Evolutionary conservation across 2,888 invertebrate genomes (phyloP), one percentile per base, ranked within the genome.

Genomic region (Ectemnius lituratus): DNA sequence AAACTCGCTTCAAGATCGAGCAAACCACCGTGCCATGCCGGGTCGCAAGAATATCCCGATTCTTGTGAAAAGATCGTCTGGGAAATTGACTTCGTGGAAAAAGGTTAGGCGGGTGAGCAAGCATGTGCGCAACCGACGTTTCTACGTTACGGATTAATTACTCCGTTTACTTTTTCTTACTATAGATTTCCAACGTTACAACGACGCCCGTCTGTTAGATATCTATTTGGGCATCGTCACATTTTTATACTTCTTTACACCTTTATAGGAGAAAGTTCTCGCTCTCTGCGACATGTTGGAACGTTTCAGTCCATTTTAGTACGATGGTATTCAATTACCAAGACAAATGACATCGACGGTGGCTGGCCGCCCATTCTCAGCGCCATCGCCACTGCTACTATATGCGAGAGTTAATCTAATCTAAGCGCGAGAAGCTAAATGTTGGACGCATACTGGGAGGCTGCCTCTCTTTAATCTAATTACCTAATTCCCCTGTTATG

Each of bases 51-150:
- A 81, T 37, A 37, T 75, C 73, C 70, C 73, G 69, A 60, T 81
- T 81, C 73, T 67, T 59, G 73, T 72, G 81, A 81, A 77, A 79
- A 45, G 72, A 64, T 20, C 66, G 61, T 73, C 75, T 58, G 73
- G 77, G 69, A 81, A 81, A 78, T 68, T 13, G 27, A 62, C 69
- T 75, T 67, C 75, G 68, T 1, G 47, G 76, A 69, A 75, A 45
- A 14, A 16, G 11, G 0, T 58, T 18, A 11, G n/a, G 14, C 13
- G 11, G 11, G 8, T 13, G 8, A 28, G 13, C 28, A 13, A 5
- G 14, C 23, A 3, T 3, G 23, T 2, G 23, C 23, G 23, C 23
- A 3, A 5, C 8, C 37, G 37, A n/a, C n/a, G n/a, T n/a, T n/a
- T 20, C 57, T 28, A 46, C 23, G 64, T 60, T 60, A n/a, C 61